Evolutionary conservation across 2,888 invertebrate genomes (phyloP).

Genomic region (Sinodicranocentrus sp.): DNA sequence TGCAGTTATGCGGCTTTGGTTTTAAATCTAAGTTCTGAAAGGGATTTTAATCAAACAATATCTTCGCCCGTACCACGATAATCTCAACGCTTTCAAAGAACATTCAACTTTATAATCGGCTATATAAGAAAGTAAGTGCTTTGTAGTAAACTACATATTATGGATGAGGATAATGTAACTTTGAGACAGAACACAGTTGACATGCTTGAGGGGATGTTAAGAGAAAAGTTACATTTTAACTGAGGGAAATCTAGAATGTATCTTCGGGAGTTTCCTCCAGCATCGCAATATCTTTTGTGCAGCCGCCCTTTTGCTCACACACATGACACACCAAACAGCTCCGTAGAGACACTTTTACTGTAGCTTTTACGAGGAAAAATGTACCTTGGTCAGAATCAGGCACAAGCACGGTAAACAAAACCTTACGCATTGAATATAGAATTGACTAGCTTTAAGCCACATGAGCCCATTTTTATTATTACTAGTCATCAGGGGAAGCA

Average conservation of each 20-base stretch:
- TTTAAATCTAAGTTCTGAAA: no score
- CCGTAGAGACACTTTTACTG: constrained; percentile 37
- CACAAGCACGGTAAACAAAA: not conserved
- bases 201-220: not conserved
- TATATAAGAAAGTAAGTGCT: no score
- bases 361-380: constrained; percentile 37
- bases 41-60: no score
- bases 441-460: not conserved
- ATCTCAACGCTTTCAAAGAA: no score
- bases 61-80: no score
- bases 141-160: no score
- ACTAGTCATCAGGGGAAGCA: constrained; percentile 43
- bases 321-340: constrained; percentile 31
- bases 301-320: constrained; percentile 17
- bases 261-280: not conserved
- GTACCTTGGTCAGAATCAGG: constrained; percentile 24
- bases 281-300: constrained; percentile 21
- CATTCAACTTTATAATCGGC: no score
- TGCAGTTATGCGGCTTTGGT: no score
- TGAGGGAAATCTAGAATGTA: not conserved
- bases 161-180: constrained; percentile 13
- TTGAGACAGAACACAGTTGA: not conserved
- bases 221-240: not conserved
- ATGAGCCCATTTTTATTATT: constrained; percentile 43
- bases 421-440: not conserved